These are phyloP conservation scores for Acipenser oxyrinchus DNA, from an alignment of 2,797 vertebrate species.

Conservation along the genomic window DNA sequence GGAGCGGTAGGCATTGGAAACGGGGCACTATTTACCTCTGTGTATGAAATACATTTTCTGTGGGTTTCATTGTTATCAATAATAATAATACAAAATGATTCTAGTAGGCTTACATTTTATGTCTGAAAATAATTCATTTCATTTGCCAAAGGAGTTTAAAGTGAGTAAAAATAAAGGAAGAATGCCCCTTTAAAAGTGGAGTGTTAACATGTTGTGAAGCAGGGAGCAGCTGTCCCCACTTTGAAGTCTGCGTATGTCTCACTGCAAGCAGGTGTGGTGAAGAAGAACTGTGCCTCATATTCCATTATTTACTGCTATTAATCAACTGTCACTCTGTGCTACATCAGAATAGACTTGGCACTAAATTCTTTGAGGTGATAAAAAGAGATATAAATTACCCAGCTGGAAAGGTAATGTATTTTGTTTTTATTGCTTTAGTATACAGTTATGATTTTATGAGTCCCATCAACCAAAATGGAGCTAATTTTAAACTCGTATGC, in stretches of 20 bases:
- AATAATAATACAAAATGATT: no score
- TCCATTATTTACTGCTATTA: conserved; percentile 37
- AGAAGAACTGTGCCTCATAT: conserved; percentile 28
- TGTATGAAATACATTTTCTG: no score
- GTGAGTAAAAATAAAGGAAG: no score
- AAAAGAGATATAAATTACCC: conserved; percentile 23
- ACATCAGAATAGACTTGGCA: conserved; percentile 12
- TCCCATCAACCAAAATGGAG: conserved; percentile 16
- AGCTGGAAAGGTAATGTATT: conserved; percentile 14
- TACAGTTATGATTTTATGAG: conserved; percentile 12
- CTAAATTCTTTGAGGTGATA: conserved; percentile 11
- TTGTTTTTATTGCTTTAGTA: conserved; percentile 14
- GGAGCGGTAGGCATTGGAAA: no score
- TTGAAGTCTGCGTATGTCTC: conserved; percentile 30
- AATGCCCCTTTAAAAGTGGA: background rate
- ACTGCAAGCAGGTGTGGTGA: conserved; percentile 23
- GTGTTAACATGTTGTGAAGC: conserved; percentile 11
- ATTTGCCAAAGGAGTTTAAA: no score
- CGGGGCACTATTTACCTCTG: no score
- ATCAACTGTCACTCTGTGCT: conserved; percentile 27
- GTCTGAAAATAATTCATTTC: no score
- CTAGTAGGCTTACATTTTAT: no score
- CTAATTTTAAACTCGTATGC: conserved; percentile 17
- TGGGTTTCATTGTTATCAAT: no score
- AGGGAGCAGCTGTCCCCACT: conserved; percentile 31